A percentile compares a stretch with the other conserved stretches of the same genome.
Conservation (phyloP, 2,888 invertebrate genomes). For the Torymus auratus region DNA sequence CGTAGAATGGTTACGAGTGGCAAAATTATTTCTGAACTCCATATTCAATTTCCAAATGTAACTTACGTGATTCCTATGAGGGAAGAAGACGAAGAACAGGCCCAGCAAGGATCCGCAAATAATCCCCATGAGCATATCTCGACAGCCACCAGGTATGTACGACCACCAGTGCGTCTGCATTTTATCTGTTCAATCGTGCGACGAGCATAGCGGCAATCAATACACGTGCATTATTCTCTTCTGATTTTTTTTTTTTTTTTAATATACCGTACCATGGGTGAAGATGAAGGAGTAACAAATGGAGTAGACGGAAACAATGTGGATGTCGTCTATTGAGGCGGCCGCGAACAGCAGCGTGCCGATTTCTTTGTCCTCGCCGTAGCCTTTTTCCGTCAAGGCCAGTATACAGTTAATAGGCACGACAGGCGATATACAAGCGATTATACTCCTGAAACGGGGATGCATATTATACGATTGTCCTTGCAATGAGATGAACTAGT, state of each 20-base stretch:
- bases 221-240: background rate
- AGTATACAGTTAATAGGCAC: conserved; percentile 71
- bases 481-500: too few relatives aligned
- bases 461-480: too few relatives aligned
- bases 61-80: conserved; percentile 78
- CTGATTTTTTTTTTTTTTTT: background rate
- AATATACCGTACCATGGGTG: conserved; percentile 22
- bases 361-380: conserved; percentile 85
- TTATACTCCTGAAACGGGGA: conserved; percentile 65
- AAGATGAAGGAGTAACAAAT: conserved; percentile 83
- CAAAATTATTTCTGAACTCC: background rate
- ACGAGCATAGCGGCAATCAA: background rate
- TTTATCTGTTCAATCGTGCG: conserved; percentile 58
- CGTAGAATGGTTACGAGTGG: too few relatives aligned
- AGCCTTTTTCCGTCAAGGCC: conserved; percentile 78
- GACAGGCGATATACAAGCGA: conserved; percentile 72
- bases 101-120: conserved; percentile 81
- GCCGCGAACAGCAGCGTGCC: conserved; percentile 86
- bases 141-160: conserved; percentile 67
- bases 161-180: conserved; percentile 67
- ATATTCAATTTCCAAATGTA: background rate
- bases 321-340: conserved; percentile 85
- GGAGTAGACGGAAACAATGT: conserved; percentile 86
- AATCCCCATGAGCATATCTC: conserved; percentile 81
- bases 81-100: conserved; percentile 81